Percentiles rank a stretch among this genome's conserved stretches.
Evolutionary conservation across 2,797 vertebrate genomes (phyloP).

Genomic region (Enteromius paludinosus): DNA sequence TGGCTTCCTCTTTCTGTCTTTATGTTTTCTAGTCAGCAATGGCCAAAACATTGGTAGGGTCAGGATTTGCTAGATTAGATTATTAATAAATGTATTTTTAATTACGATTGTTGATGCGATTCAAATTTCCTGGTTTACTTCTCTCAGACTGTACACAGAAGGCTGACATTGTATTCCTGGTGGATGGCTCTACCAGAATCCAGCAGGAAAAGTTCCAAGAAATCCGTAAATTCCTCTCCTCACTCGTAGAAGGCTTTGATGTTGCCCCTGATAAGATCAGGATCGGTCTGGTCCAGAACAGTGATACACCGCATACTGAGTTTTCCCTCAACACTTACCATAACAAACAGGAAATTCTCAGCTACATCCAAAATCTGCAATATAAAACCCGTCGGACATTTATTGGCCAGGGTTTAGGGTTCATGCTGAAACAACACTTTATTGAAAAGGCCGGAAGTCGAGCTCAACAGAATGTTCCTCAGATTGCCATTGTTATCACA

Average conservation of each 20-base stretch:
- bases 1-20: conserved; percentile 62
- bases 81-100: not conserved
- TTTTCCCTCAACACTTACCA: conserved; percentile 84
- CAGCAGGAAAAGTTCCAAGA: conserved; percentile 71
- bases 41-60: conserved; percentile 72
- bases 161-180: conserved; percentile 84
- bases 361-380: conserved; percentile 82
- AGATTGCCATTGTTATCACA: conserved; percentile 87
- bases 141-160: conserved; percentile 80
- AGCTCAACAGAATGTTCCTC: conserved; percentile 78
- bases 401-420: conserved; percentile 86
- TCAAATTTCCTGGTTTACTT: conserved; percentile 47
- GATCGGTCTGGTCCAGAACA: conserved; percentile 83
- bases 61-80: not conserved
- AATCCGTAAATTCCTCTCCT: conserved; percentile 76
- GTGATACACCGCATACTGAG: conserved; percentile 68
- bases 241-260: conserved; percentile 77
- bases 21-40: conserved; percentile 62
- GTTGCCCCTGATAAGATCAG: conserved; percentile 74
- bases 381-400: conserved; percentile 80
- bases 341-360: conserved; percentile 78
- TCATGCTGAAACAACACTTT: conserved; percentile 82
- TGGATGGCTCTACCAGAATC: conserved; percentile 82
- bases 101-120: not conserved
- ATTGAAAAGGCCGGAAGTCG: conserved; percentile 85